These are phyloP conservation scores for Procambarus clarkii DNA, from an alignment of 1,140 invertebrate species.

Conservation along the genomic window DNA sequence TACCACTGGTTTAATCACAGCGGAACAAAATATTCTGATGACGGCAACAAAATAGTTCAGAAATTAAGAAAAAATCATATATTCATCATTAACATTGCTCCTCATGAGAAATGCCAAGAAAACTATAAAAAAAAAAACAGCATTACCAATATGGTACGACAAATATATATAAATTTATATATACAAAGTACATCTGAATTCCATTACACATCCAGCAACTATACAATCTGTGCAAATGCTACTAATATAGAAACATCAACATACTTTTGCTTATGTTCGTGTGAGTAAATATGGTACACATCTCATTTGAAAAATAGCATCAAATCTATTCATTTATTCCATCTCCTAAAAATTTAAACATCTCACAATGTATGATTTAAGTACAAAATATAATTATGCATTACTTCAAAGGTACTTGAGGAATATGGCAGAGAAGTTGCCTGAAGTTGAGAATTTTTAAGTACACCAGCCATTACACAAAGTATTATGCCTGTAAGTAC, in stretches of 20 bases:
- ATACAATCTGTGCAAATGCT: conserved; percentile 32
- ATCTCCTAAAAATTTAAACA: conserved; percentile 1
- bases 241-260: conserved; percentile 18
- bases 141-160: conserved; percentile 56
- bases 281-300: conserved; percentile 6
- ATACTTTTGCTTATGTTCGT: conserved; percentile 17
- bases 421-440: background rate
- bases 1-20: background rate
- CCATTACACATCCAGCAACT: conserved; percentile 29
- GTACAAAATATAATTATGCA: conserved; percentile 37
- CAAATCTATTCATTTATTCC: background rate
- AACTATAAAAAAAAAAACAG: background rate
- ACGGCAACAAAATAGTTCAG: background rate
- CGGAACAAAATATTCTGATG: background rate
- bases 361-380: conserved; percentile 4
- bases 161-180: conserved; percentile 55
- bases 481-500: background rate
- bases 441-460: background rate
- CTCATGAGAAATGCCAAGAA: conserved; percentile 40
- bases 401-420: background rate
- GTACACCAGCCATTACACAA: background rate
- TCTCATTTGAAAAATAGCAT: conserved; percentile 11
- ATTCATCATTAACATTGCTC: conserved; percentile 50
- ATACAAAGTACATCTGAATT: conserved; percentile 27
- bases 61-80: conserved; percentile 2